Evolutionary conservation across 2,888 invertebrate species (phyloP).

Genomic region (Phalera bucephala): DNA sequence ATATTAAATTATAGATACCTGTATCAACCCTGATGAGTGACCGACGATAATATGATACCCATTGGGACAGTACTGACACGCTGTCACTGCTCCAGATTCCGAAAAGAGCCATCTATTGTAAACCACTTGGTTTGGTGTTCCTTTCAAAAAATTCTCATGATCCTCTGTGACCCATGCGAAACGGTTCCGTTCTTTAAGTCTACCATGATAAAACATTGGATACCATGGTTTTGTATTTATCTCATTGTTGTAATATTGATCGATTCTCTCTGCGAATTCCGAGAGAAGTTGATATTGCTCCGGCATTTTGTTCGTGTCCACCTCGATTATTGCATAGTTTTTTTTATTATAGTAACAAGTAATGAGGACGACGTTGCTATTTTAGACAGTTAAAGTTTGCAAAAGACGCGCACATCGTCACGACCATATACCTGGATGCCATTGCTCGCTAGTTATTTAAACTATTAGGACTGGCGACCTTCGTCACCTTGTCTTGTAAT

Average conservation of each 20-base stretch:
- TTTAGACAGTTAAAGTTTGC: no score
- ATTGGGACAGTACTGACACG: slow-evolving; percentile 64
- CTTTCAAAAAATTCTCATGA: slow-evolving; percentile 46
- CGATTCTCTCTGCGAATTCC: slow-evolving; percentile 41
- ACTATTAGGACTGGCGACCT: no score
- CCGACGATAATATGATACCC: slow-evolving; percentile 67
- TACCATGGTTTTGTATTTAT: slow-evolving; percentile 50
- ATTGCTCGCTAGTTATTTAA: no score
- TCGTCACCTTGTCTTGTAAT: no score
- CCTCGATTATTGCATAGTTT: slow-evolving; percentile 24
- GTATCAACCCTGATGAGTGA: slow-evolving; percentile 76
- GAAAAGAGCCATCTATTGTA: slow-evolving; percentile 58
- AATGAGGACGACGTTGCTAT: no score
- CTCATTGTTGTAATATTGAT: slow-evolving; percentile 48
- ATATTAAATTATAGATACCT: slow-evolving; percentile 62
- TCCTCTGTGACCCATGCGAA: slow-evolving; percentile 52
- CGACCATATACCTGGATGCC: no score
- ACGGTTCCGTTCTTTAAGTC: slow-evolving; percentile 25
- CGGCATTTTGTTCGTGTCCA: slow-evolving; percentile 32
- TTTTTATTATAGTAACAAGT: no score
- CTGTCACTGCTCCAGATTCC: slow-evolving; percentile 58
- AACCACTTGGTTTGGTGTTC: slow-evolving; percentile 48
- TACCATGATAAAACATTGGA: slow-evolving; percentile 53
- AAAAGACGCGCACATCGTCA: no score
- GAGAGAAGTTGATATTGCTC: slow-evolving; percentile 36